phyloP scores from a whole-genome alignment of 2,113 vertebrate genomes.

The Miniopterus natalensis region DNA sequence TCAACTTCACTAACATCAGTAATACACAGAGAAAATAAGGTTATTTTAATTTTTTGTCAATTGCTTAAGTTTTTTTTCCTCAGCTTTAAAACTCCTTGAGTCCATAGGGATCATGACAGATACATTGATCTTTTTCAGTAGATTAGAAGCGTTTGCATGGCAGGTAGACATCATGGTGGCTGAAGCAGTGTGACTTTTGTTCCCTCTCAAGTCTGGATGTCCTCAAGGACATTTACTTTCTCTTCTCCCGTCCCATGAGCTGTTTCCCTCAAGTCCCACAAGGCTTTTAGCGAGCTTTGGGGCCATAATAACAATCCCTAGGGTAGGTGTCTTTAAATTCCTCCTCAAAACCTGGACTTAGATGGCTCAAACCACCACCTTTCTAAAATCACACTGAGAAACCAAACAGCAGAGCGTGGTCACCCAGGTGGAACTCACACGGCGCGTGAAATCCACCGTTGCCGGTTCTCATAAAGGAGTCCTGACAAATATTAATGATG shows the following conservation, averaged over 20 bases:
- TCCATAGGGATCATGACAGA: neutral
- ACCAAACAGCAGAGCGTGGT: neutral
- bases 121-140: slow-evolving; percentile 1
- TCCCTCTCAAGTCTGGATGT: neutral
- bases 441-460: neutral
- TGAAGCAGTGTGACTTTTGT: neutral
- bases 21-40: neutral
- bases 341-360: slow-evolving; percentile 50
- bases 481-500: slow-evolving; percentile 50
- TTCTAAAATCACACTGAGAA: slow-evolving; percentile 31
- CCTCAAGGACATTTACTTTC: neutral
- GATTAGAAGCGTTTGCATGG: neutral
- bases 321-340: slow-evolving; percentile 38
- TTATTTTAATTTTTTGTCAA: neutral
- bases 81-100: neutral
- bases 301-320: neutral
- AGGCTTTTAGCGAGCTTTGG: neutral
- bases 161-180: neutral
- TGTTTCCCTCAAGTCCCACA: neutral
- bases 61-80: neutral
- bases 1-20: neutral
- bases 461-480: slow-evolving; percentile 39
- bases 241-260: neutral
- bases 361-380: neutral
- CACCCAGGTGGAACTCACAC: slow-evolving; percentile 12